phyloP scores from a whole-genome alignment of 2,888 invertebrate species.

The Pegoplata infirma region DNA sequence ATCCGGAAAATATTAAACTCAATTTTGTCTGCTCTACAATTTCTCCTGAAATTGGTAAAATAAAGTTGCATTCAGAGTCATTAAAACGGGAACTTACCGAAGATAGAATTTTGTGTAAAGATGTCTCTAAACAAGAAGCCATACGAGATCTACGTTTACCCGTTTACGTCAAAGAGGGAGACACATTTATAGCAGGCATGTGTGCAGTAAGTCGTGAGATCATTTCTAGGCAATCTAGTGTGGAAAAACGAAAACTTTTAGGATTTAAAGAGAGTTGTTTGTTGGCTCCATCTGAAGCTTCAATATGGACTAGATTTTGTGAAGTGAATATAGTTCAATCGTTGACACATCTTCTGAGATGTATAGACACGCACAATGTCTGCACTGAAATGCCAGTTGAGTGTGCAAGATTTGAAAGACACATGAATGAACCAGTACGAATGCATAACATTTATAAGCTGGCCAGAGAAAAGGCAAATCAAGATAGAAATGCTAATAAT shows the following conservation, averaged over 20 bases:
- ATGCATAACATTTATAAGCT: slow-evolving; percentile 91
- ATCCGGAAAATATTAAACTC: slow-evolving; percentile 78
- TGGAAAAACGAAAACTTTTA: slow-evolving; percentile 78
- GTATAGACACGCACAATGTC: slow-evolving; percentile 77
- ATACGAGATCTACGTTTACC: slow-evolving; percentile 80
- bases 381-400: slow-evolving; percentile 82
- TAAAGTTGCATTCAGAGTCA: slow-evolving; percentile 68
- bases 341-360: slow-evolving; percentile 65
- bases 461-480: slow-evolving; percentile 81
- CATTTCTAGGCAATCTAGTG: slow-evolving; percentile 77
- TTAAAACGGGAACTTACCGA: slow-evolving; percentile 72
- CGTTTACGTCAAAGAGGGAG: slow-evolving; percentile 80
- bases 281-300: slow-evolving; percentile 89
- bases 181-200: slow-evolving; percentile 86
- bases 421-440: slow-evolving; percentile 89
- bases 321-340: slow-evolving; percentile 88
- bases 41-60: slow-evolving; percentile 60
- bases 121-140: slow-evolving; percentile 70
- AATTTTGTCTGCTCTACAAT: slow-evolving; percentile 73
- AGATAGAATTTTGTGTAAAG: slow-evolving; percentile 72
- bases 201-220: slow-evolving; percentile 85
- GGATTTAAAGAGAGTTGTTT: slow-evolving; percentile 90
- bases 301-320: slow-evolving; percentile 95
- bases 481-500: slow-evolving; percentile 41
- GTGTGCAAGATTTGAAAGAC: slow-evolving; percentile 88